Evolutionary conservation across 2,113 vertebrate genomes (phyloP).

Genomic region (Vireo altiloquus): DNA sequence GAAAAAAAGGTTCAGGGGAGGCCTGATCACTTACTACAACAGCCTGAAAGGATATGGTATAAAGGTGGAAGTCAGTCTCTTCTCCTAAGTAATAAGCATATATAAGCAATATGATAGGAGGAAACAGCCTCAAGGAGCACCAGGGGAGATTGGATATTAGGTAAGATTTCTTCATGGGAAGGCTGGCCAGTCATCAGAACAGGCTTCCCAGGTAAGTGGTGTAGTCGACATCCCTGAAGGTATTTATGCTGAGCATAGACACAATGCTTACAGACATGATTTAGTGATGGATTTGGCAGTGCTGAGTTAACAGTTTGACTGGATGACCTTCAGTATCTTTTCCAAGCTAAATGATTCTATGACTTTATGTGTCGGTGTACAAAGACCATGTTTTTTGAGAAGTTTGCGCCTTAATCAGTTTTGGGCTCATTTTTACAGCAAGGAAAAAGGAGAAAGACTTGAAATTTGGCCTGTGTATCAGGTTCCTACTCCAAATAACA

Average conservation of each 20-base stretch:
- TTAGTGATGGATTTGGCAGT: background rate
- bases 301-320: background rate
- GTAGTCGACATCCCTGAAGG: background rate
- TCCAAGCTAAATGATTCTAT: background rate
- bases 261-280: background rate
- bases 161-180: background rate
- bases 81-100: background rate
- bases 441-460: background rate
- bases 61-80: fast-evolving
- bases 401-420: background rate
- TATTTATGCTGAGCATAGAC: fast-evolving
- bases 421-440: background rate
- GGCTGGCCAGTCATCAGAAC: background rate
- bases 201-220: background rate
- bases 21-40: background rate
- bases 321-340: background rate
- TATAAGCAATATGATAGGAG: background rate
- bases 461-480: background rate
- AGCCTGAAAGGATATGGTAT: background rate
- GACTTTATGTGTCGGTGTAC: background rate
- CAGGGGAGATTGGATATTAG: background rate
- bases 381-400: background rate
- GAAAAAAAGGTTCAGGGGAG: background rate
- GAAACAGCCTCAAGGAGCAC: background rate
- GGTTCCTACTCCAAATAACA: background rate